A percentile compares a stretch with the other conserved stretches of the same genome.
These are phyloP conservation scores for Drosophila ustulata DNA, from an alignment of 2,888 invertebrate genomes.

Conservation along the genomic window DNA sequence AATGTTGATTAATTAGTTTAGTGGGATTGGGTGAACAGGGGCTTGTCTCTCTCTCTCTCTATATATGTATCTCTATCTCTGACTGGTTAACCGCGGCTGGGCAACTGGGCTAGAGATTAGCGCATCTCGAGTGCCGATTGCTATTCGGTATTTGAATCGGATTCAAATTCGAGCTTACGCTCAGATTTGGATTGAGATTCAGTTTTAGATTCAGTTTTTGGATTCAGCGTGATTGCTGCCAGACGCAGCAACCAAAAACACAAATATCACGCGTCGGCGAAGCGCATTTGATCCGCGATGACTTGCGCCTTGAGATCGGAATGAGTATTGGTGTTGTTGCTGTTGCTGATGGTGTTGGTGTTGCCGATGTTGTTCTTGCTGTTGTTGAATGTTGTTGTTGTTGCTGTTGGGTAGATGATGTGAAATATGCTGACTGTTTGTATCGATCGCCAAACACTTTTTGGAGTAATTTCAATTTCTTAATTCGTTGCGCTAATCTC, in stretches of 20 bases:
- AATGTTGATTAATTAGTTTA: conserved; percentile 78
- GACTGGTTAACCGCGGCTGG: neutral
- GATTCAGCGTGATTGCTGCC: conserved; percentile 47
- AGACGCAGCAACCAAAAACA: conserved; percentile 34
- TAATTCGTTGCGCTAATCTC: conserved; percentile 83
- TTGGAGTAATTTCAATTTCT: conserved; percentile 82
- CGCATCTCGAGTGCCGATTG: conserved; percentile 58
- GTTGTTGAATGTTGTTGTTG: conserved; percentile 17
- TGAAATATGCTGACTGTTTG: conserved; percentile 74
- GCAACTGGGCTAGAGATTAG: conserved; percentile 52
- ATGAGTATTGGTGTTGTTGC: conserved; percentile 22
- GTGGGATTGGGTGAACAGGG: conserved; percentile 15
- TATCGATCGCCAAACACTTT: conserved; percentile 78
- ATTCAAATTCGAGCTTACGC: conserved; percentile 6
- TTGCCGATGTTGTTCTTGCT: conserved; percentile 8
- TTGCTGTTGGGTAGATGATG: conserved; percentile 25
- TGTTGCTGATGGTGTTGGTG: conserved; percentile 12
- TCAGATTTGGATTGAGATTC: conserved; percentile 21
- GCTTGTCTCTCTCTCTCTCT: neutral
- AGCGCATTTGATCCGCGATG: conserved; percentile 75
- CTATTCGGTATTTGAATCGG: conserved; percentile 13
- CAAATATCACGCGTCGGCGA: conserved; percentile 72
- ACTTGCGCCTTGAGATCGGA: conserved; percentile 54
- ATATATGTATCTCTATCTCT: no score
- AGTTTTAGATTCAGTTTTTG: conserved; percentile 11